Conservation (phyloP, 2,888 invertebrate genomes). For the Mythimna lalbum region DNA sequence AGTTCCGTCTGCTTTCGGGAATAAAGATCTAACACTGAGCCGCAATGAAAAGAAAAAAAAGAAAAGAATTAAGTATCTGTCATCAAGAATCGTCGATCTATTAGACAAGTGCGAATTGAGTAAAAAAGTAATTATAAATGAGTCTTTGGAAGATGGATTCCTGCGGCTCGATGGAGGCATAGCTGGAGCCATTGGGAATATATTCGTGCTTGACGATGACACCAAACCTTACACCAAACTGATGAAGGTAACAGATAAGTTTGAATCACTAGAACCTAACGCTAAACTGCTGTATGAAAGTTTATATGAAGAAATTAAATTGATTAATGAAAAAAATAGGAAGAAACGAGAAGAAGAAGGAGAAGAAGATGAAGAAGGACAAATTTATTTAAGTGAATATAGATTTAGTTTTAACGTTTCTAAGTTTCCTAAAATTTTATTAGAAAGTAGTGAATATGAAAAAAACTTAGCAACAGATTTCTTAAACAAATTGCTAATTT, state of each 20-base stretch:
- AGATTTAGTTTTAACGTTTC: background rate
- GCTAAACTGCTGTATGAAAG: background rate
- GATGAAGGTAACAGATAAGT: background rate
- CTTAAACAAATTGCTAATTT: background rate
- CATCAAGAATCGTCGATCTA: background rate
- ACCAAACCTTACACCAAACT: background rate
- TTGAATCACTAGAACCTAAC: background rate
- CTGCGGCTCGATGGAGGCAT: background rate
- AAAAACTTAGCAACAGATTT: background rate
- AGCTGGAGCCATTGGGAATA: background rate
- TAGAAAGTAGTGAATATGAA: conserved; percentile 2
- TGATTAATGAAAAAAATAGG: background rate
- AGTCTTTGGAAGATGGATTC: background rate
- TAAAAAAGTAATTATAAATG: background rate
- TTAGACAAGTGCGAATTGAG: background rate
- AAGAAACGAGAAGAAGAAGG: background rate
- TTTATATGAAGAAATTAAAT: background rate
- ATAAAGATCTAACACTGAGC: conserved; percentile 7
- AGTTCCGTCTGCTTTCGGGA: conserved; percentile 11
- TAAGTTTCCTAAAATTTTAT: background rate
- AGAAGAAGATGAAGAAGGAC: too few relatives aligned
- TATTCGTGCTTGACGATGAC: background rate
- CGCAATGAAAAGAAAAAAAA: background rate
- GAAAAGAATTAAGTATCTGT: background rate
- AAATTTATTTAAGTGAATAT: background rate